Evolutionary conservation across 2,888 invertebrate genomes (phyloP).

Genomic region (Matsumyia berberina): DNA sequence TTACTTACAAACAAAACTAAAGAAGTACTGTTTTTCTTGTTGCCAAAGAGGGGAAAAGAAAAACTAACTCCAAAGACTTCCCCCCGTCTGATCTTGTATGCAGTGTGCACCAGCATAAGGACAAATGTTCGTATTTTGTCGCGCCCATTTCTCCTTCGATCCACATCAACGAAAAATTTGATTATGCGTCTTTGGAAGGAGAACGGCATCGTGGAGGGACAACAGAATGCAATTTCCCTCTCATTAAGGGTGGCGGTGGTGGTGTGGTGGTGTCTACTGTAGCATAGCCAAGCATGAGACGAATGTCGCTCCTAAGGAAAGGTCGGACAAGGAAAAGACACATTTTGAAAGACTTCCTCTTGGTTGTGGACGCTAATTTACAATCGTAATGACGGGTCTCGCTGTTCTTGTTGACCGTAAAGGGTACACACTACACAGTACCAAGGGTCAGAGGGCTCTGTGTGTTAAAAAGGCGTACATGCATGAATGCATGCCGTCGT

Average conservation of each 20-base stretch:
- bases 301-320: slow-evolving; percentile 29
- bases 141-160: slow-evolving; percentile 63
- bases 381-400: slow-evolving; percentile 58
- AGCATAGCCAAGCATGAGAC: slow-evolving; percentile 39
- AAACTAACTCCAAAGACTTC: slow-evolving; percentile 21
- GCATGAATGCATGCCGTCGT: slow-evolving; percentile 63
- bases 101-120: slow-evolving; percentile 2
- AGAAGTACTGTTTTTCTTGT: slow-evolving; percentile 10
- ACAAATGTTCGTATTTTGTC: slow-evolving; percentile 37
- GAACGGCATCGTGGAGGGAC: not conserved
- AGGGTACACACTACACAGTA: slow-evolving; percentile 24
- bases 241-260: slow-evolving; percentile 20
- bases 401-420: slow-evolving; percentile 52
- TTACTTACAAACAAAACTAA: slow-evolving; percentile 12
- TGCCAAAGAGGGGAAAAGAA: not conserved
- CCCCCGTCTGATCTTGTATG: not conserved
- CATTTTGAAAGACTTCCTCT: slow-evolving; percentile 33
- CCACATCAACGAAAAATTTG: slow-evolving; percentile 46
- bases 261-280: slow-evolving; percentile 47
- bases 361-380: slow-evolving; percentile 62
- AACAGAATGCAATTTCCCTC: slow-evolving; percentile 22
- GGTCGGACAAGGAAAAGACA: slow-evolving; percentile 1
- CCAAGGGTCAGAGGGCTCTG: slow-evolving; percentile 53
- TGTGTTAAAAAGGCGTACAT: slow-evolving; percentile 46
- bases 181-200: slow-evolving; percentile 16